Evolutionary conservation across 2,113 vertebrate species (phyloP), one percentile per base, ranked within the genome.

Genomic region (Chaetorhynchus papuensis): DNA sequence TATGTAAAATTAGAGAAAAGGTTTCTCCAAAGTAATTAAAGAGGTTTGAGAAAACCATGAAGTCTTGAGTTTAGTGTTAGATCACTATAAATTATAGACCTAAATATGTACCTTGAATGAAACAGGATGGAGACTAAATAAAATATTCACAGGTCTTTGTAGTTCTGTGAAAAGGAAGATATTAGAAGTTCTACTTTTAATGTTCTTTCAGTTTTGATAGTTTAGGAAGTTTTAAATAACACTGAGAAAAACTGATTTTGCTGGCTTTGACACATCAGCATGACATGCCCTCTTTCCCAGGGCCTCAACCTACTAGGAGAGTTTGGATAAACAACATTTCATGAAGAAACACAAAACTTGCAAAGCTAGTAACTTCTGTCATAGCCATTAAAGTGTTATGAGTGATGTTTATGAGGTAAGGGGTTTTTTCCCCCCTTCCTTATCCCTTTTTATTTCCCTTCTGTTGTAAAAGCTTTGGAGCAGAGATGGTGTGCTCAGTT

Each of bases 391-490:
- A 64, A 52, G 44, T 24, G 9, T 76, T 83, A 42, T 2, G 22
- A 81, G 17, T 78, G 50, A 60, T 57, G 30, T 56, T 91, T 87
- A 42, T 33, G 41, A 56, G n/a, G 16, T 6, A 26, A 72, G 22
- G 33, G 22, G 5, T 7, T 17, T 6, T 17, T 6, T 3, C 1
- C 6, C 5, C 7, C 2, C 22, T 22, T 7, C 11, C 35, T 44
- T 30, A 30, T 21, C 15, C 21, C 4, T 39, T 71, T 56, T 59
- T 10, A 35, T 45, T 79, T 93, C 77, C n/a, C 17, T 75, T 49
- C 5, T 13, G 16, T 8, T 83, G 23, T 35, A 54, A 85, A 57
- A 72, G 23, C 54, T 70, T 72, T 61, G 54, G 59, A 81, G 76
- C 5, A 66, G 59, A 83, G 41, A 16, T 14, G 11, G 23, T 10